phyloP scores from a whole-genome alignment of 2,888 invertebrate genomes.

The Amphipoea lucens region DNA sequence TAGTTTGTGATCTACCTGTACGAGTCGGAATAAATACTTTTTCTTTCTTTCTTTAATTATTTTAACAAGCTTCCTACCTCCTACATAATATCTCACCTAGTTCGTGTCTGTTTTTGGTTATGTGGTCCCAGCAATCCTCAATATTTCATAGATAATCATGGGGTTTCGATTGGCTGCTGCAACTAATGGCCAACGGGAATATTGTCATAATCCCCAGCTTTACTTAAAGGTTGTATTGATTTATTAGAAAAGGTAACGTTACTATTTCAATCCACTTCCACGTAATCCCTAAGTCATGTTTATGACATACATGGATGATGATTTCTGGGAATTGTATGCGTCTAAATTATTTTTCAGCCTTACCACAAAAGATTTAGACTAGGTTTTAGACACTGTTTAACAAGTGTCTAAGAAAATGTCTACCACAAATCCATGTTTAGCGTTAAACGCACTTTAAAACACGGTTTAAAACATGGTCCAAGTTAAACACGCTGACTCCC shows the following conservation, averaged over 20 bases:
- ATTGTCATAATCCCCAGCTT: not conserved
- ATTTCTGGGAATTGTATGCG: not conserved
- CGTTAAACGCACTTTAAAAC: too few species aligned
- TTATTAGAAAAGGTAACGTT: not conserved
- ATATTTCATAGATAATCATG: not conserved
- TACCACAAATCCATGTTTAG: too few species aligned
- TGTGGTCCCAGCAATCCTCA: not conserved
- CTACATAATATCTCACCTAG: not conserved
- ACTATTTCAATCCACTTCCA: not conserved
- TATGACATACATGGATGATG: not conserved
- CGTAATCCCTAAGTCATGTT: not conserved
- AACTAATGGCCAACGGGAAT: not conserved
- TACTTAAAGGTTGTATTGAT: slow-evolving; percentile 12
- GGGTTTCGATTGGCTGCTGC: not conserved
- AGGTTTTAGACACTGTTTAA: too few species aligned
- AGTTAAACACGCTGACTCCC: too few species aligned
- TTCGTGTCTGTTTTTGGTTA: not conserved
- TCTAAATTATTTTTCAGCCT: not conserved
- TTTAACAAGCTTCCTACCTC: not conserved
- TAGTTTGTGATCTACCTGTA: too few species aligned
- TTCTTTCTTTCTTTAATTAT: not conserved
- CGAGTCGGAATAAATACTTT: too few species aligned
- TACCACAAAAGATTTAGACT: too few species aligned
- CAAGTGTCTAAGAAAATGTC: too few species aligned
- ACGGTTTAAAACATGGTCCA: too few species aligned